Conservation (phyloP, 2,888 invertebrate genomes). For the Leptothorax acervorum region DNA sequence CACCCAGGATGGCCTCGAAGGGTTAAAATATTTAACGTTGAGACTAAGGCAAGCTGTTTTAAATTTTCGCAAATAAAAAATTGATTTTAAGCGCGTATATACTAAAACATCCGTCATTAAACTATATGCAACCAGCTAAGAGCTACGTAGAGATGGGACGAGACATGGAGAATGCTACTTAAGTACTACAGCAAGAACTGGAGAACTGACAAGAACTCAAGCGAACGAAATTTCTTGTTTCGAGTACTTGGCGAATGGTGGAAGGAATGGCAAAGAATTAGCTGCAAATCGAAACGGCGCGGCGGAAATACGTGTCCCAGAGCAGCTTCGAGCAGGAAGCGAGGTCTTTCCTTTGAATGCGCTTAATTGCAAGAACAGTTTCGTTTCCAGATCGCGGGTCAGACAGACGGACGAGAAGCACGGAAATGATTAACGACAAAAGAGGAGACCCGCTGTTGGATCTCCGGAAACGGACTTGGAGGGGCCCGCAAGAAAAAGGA, state of each 20-base stretch:
- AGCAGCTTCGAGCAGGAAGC: slow-evolving; percentile 57
- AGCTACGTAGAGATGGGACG: background rate
- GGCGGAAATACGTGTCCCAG: slow-evolving; percentile 71
- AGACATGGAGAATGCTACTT: slow-evolving; percentile 24
- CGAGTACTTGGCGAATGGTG: background rate
- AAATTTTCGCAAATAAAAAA: background rate
- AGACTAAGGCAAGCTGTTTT: background rate
- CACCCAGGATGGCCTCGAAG: no score
- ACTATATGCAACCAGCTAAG: background rate
- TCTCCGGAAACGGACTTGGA: slow-evolving; percentile 51
- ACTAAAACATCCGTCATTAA: background rate
- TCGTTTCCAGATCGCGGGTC: slow-evolving; percentile 67
- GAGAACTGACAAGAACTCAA: background rate
- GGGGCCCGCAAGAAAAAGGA: slow-evolving; percentile 53
- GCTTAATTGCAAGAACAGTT: slow-evolving; percentile 78
- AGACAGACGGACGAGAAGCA: slow-evolving; percentile 67
- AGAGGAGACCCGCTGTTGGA: slow-evolving; percentile 58
- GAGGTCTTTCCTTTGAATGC: slow-evolving; percentile 75
- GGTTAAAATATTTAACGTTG: background rate
- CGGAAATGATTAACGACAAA: slow-evolving; percentile 77
- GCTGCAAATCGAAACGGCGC: slow-evolving; percentile 65
- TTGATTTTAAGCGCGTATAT: background rate
- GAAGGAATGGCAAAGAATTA: slow-evolving; percentile 63
- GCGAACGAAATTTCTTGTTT: slow-evolving; percentile 32
- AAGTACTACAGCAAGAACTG: background rate